Percentiles rank a stretch among this genome's conserved stretches.
Evolutionary conservation across 2,888 invertebrate genomes (phyloP).

Genomic region (Lordiphosa andalusiaca): DNA sequence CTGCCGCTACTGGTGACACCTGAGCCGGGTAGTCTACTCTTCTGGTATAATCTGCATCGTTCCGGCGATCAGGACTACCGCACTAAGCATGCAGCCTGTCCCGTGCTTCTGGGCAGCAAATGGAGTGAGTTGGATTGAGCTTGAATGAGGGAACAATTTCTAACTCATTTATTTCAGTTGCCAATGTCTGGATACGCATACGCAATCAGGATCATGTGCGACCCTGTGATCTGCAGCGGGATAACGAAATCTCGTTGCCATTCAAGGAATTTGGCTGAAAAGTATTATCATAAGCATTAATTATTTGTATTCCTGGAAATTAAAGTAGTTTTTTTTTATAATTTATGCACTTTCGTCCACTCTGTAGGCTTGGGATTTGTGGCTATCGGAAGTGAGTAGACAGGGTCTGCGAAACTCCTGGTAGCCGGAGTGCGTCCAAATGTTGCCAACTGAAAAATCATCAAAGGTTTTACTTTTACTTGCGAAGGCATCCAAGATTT

Average conservation of each 20-base stretch:
- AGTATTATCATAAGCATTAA: conserved; percentile 14
- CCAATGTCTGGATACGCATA: conserved; percentile 94
- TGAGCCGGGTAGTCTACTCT: conserved; percentile 83
- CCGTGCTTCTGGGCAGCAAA: conserved; percentile 76
- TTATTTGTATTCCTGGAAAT: conserved; percentile 7
- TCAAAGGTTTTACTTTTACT: not conserved
- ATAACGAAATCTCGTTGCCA: conserved; percentile 63
- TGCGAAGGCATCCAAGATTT: not conserved
- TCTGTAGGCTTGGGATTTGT: conserved; percentile 24
- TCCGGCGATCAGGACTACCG: conserved; percentile 72
- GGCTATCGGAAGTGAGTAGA: conserved; percentile 56
- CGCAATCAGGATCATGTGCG: conserved; percentile 87
- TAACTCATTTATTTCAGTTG: conserved; percentile 81
- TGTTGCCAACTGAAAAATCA: conserved; percentile 85
- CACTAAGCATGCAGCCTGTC: conserved; percentile 76
- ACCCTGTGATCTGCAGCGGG: conserved; percentile 80
- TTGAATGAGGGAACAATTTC: not conserved
- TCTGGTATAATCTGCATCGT: conserved; percentile 76
- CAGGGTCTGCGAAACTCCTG: conserved; percentile 88
- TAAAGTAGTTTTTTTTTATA: conserved; percentile 8
- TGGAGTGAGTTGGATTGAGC: conserved; percentile 58
- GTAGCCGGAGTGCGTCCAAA: conserved; percentile 92
- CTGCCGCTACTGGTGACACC: conserved; percentile 92
- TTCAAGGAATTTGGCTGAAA: conserved; percentile 53
- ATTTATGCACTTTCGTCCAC: conserved; percentile 17